Conservation (phyloP, 2,113 vertebrate species). For the Sinocyclocheilus rhinocerous region DNA sequence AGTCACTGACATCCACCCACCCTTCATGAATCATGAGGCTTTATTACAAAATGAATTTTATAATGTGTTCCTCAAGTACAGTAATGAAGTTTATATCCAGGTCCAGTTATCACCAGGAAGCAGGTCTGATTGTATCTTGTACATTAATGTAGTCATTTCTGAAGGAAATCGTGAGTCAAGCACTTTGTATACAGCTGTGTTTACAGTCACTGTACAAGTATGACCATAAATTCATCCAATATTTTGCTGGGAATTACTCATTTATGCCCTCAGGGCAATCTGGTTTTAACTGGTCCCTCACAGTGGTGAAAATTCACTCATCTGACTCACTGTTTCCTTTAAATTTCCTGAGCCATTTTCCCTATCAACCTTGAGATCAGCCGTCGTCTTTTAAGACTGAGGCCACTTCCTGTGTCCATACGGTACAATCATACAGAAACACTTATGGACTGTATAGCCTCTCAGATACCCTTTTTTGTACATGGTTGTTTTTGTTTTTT, state of each 20-base stretch:
- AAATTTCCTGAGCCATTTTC: conserved; percentile 52
- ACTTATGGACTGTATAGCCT: not conserved
- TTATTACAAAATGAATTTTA: not conserved
- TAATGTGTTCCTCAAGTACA: conserved; percentile 6
- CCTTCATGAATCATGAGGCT: not conserved
- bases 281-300: not conserved
- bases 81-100: conserved; percentile 25
- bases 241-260: not conserved
- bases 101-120: conserved; percentile 13
- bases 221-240: not conserved
- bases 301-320: not conserved
- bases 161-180: not conserved
- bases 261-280: not conserved
- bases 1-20: not conserved
- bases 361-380: conserved; percentile 58
- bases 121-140: not conserved
- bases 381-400: conserved; percentile 56
- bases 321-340: conserved; percentile 24
- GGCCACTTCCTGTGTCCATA: conserved; percentile 63
- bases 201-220: not conserved
- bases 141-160: conserved; percentile 15
- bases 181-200: not conserved
- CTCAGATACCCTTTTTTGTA: not conserved
- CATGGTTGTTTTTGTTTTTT: not conserved
- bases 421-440: conserved; percentile 16